phyloP scores from a whole-genome alignment of 2,797 vertebrate species.

The Macropodus opercularis region DNA sequence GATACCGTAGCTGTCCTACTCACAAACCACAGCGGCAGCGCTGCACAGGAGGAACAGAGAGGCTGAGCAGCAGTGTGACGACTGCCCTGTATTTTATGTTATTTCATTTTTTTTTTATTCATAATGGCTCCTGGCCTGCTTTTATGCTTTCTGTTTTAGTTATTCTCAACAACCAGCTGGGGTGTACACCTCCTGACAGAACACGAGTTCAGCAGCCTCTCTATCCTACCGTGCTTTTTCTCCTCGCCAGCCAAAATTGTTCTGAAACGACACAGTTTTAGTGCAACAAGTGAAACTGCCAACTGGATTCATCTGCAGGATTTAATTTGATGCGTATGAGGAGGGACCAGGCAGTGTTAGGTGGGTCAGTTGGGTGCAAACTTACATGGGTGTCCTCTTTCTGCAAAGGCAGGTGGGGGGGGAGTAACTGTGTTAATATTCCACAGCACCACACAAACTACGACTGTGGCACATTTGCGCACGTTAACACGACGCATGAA shows the following conservation, averaged over 20 bases:
- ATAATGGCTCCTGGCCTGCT: background rate
- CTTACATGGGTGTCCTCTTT: slow-evolving; percentile 90
- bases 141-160: background rate
- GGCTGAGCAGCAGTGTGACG: no score
- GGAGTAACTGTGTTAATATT: slow-evolving; percentile 75
- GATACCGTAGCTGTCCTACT: no score
- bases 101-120: background rate
- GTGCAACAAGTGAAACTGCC: no score
- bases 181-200: no score
- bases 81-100: no score
- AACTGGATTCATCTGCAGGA: slow-evolving; percentile 39
- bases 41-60: no score
- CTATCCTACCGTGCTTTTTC: no score
- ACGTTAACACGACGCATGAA: slow-evolving; percentile 33
- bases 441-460: slow-evolving; percentile 52
- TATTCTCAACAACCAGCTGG: no score
- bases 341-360: slow-evolving; percentile 50
- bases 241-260: no score
- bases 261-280: no score
- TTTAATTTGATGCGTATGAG: slow-evolving; percentile 6
- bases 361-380: slow-evolving; percentile 59
- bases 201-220: no score
- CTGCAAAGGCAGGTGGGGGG: slow-evolving; percentile 75
- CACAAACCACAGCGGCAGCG: no score
- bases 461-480: slow-evolving; percentile 40